phyloP scores from a whole-genome alignment of 2,797 vertebrate genomes.

The Neoniphon sammara region DNA sequence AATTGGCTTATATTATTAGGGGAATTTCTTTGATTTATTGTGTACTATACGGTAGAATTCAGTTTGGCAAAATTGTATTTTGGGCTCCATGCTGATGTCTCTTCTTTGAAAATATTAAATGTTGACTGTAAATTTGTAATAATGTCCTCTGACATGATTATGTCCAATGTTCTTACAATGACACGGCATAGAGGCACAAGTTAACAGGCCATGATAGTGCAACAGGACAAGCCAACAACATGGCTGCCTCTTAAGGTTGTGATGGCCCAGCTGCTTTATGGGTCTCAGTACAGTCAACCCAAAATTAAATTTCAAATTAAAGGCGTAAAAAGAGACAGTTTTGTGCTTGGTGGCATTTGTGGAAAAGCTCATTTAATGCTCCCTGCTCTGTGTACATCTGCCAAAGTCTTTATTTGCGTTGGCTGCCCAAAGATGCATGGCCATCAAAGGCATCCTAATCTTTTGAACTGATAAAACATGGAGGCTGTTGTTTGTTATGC shows the following conservation, averaged over 20 bases:
- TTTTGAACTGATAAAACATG: conserved; percentile 38
- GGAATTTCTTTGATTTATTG: background rate
- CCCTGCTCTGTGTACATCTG: background rate
- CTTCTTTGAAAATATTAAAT: background rate
- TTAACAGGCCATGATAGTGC: background rate
- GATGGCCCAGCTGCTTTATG: background rate
- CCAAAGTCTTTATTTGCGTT: background rate
- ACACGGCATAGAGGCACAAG: background rate
- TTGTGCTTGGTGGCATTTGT: background rate
- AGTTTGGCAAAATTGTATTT: background rate
- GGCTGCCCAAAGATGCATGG: conserved; percentile 33
- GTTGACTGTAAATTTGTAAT: background rate
- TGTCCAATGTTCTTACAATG: background rate
- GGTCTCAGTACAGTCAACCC: background rate
- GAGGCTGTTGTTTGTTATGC: conserved; percentile 15
- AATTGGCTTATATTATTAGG: background rate
- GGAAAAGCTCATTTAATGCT: background rate
- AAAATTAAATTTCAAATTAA: background rate
- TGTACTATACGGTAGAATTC: background rate
- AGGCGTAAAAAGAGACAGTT: background rate
- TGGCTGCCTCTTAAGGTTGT: background rate
- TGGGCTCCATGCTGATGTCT: background rate
- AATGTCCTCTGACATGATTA: background rate
- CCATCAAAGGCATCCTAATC: conserved; percentile 32
- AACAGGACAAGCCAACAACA: background rate